Evolutionary conservation across 2,113 vertebrate species (phyloP), one percentile per base, ranked within the genome.

Genomic region (Dolichallabes microphthalmus): DNA sequence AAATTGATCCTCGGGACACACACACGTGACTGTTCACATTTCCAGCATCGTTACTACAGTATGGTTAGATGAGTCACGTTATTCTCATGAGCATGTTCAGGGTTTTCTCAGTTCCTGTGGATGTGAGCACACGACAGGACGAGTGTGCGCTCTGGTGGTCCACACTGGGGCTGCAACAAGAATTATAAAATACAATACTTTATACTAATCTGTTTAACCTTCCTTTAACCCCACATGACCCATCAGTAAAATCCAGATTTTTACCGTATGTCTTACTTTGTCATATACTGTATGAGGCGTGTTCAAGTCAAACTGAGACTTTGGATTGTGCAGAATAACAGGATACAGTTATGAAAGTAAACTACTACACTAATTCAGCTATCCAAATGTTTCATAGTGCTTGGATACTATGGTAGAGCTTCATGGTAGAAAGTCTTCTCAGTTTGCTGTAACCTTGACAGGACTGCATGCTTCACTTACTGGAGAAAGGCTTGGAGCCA

Each of bases 1-100:
- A 25, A 82, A 90, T 89, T 94, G 95, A 96, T 98, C 96, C 98
- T 98, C 82, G 22, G 35, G 22, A 39, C 80, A 53, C 50, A 79
- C 63, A 5, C 35, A 0, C 12, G 20, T 11, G 8, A 20, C 35
- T 19, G 6, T 45, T 58, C 81, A 55, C 69, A 73, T 2, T 19
- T 75, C 45, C 45, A 75, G 73, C 73, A n/a, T 69, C 66, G 8
- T 69, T 69, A 35, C 25, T 19, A n/a, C n/a, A n/a, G n/a, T n/a
- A 10, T 35, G 30, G 15, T 68, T 66, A 12, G 11, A 25, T 55
- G 45, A 22, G 19, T 30, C 73, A 25, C 19, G 15, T 71, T 52
- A n/a, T 58, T 35, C 68, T 83, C 55, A 2, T 58, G 64, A 71
- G 66, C 12, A 32, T n/a, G 12, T 57, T 35, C 69, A 25, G 69